Evolutionary conservation across 2,113 vertebrate species (phyloP), one percentile per base, ranked within the genome.

Genomic region (Gambusia holbrooki): DNA sequence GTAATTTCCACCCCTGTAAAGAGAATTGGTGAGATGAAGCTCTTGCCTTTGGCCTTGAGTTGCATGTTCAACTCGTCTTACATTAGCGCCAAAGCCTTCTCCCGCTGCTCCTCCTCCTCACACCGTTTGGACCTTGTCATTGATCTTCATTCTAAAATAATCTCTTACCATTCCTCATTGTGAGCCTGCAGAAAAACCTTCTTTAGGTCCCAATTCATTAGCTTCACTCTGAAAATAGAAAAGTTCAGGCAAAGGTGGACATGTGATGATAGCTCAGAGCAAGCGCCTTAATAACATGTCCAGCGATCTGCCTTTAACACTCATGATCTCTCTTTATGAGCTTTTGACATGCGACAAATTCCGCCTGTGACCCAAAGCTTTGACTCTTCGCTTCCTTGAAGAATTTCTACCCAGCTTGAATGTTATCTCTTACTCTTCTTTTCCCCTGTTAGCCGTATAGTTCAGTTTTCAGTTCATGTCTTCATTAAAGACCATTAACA

Each of bases 401-500:
- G 78, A 77, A 77, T 76, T 30, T 17, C 10, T 32, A 17, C 35
- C 37, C 70, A 10, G 27, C 60, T 45, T 22, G 54, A 48, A 66
- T 58, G 60, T 73, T 83, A 70, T 85, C 75, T 29, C 66, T 71
- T 69, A 84, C 75, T 29, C 66, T 71, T 66, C 70, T 84, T 88
- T 90, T 89, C 92, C 91, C 90, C 92, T 89, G 90, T 95, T 94
- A 95, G 94, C 95, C 93, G 93, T 95, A 60, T 75, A 95, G 94
- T 95, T 96, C 95, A 95, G 94, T 96, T 96, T 94, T 85, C 84
- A 54, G 94, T 94, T 94, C 94, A 92, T 95, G 96, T 97, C 96
- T 97, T 97, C 96, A 97, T 98, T 97, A 97, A 84, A 80, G 81
- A 96, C 95, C 95, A 96, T 97, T 96, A 97, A 97, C 96, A 96